Conservation (phyloP, 2,888 invertebrate genomes). For the Plebejus anna region DNA sequence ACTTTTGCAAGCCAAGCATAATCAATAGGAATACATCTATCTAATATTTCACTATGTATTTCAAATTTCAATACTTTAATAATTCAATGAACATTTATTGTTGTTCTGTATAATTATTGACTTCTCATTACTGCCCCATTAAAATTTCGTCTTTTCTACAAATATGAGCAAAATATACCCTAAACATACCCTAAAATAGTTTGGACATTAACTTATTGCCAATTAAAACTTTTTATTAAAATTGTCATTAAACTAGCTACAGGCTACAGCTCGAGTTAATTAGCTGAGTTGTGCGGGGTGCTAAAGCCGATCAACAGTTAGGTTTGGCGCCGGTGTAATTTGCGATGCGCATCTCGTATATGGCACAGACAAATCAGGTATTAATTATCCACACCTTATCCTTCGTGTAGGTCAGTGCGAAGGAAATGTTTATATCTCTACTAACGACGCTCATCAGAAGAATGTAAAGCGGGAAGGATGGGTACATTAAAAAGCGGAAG, state of each 20-base stretch:
- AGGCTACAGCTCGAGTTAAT: constrained; percentile 22
- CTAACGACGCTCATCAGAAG: background rate
- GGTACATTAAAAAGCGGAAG: background rate
- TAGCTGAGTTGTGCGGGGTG: constrained; percentile 43
- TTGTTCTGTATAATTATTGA: background rate
- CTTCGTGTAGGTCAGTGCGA: constrained; percentile 48
- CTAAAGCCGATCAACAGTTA: constrained; percentile 74
- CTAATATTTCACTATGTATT: background rate
- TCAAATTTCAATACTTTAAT: background rate
- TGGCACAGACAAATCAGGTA: constrained; percentile 71
- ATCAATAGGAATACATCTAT: background rate
- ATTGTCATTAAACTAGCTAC: background rate
- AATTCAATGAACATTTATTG: background rate
- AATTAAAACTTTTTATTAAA: background rate
- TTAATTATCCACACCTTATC: constrained; percentile 69
- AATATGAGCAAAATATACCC: background rate
- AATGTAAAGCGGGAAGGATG: background rate
- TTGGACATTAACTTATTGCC: background rate
- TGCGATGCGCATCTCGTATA: constrained; percentile 71
- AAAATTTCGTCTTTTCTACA: background rate
- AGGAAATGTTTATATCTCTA: constrained; percentile 33
- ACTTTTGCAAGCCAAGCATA: background rate
- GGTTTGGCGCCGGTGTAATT: constrained; percentile 67
- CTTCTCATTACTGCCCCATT: background rate
- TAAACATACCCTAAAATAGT: background rate